Conservation (phyloP, 1,140 invertebrate species). For the Camponotus pennsylvanicus region DNA sequence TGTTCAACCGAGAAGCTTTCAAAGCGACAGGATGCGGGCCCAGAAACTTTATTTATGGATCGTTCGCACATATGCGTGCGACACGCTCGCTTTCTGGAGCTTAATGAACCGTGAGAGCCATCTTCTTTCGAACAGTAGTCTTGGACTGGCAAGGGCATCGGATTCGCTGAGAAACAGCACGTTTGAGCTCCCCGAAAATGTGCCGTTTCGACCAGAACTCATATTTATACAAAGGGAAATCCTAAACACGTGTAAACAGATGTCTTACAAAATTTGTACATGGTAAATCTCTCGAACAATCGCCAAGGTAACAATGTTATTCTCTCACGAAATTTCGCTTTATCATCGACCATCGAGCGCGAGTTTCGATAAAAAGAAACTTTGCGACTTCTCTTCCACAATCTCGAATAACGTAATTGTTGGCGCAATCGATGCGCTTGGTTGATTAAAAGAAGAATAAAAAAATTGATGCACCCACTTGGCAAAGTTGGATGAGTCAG, state of each 20-base stretch:
- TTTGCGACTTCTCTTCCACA: conserved; percentile 5
- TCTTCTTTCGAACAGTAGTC: conserved; percentile 22
- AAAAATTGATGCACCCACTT: conserved; percentile 3
- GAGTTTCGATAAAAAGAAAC: conserved; percentile 25
- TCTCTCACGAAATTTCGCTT: not conserved
- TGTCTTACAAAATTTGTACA: not conserved
- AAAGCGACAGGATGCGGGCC: conserved; percentile 68
- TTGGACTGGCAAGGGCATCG: conserved; percentile 11
- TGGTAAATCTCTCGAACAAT: not conserved
- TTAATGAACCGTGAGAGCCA: conserved; percentile 71
- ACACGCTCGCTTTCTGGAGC: conserved; percentile 40
- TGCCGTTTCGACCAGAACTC: conserved; percentile 39
- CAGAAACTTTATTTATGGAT: conserved; percentile 67
- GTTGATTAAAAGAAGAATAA: not conserved
- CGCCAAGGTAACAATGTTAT: not conserved
- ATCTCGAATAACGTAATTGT: conserved; percentile 44
- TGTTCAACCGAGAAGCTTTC: conserved; percentile 37
- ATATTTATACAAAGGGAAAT: not conserved
- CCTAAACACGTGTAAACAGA: conserved; percentile 10
- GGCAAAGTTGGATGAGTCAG: conserved; percentile 60
- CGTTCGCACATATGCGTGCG: conserved; percentile 49
- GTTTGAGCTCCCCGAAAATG: not conserved
- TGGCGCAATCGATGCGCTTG: conserved; percentile 3
- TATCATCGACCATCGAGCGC: not conserved
- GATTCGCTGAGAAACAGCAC: not conserved